Evolutionary conservation across 2,113 vertebrate species (phyloP), one percentile per base, ranked within the genome.

Genomic region (Pedionomus torquatus): DNA sequence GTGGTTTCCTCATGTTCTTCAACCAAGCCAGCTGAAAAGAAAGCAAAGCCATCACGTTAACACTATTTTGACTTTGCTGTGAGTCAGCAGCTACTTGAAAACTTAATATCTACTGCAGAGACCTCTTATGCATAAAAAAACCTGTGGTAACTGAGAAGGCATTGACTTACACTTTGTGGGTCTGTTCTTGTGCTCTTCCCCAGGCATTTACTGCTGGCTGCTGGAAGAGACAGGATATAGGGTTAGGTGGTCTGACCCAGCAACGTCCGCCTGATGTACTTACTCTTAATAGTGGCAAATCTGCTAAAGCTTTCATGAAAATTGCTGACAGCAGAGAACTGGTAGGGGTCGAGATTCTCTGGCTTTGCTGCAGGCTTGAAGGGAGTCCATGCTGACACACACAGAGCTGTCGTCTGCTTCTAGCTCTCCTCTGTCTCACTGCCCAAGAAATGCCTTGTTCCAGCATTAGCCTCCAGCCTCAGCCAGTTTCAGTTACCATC

Each of bases 31-130:
- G n/a, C 17, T 83, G 64, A 60, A 68, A 78, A 78, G 28, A 86
- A 92, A 70, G 63, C 19, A 83, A 69, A 64, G 25, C 31, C 30
- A 35, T 43, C 35, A 12, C 54, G 48, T 88, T 88, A 64, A 86
- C 16, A 23, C 51, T 83, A 25, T 77, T 77, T 83, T 77, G 63
- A 92, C 51, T 84, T 57, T 69, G 35, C 13, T 78, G 10, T 89
- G 72, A 90, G 76, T 75, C 80, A 93, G 77, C 41, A 92, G 17
- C 25, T 75, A 46, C 49, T 81, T 51, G 55, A 89, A 85, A 84
- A 46, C 33, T 89, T 69, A 71, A 2, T 49, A 55, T 61, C 70
- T 76, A 39, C 17, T 66, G 25, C 46, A 77, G 49, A 69, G 33
- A 49, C 31, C 49, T 79, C 24, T 85, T 69, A 43, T 49, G 48